phyloP scores from a whole-genome alignment of 2,113 vertebrate genomes.

The Cyanoliseus patagonus region DNA sequence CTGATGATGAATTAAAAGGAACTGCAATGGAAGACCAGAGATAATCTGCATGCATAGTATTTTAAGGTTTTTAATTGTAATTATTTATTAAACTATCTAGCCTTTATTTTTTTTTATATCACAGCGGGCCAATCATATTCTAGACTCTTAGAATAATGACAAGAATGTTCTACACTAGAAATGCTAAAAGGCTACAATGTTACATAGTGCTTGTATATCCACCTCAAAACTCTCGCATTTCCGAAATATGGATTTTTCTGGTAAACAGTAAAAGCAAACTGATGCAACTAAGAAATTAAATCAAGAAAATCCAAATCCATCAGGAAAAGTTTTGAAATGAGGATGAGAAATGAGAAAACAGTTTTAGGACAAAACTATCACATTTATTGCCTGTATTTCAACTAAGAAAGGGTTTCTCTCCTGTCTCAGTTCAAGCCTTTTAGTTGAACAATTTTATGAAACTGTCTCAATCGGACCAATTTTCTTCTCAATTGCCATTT shows the following conservation, averaged over 20 bases:
- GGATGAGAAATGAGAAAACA: background rate
- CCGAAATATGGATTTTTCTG: background rate
- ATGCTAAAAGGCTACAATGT: background rate
- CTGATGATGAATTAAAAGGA: constrained; percentile 50
- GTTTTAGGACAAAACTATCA: background rate
- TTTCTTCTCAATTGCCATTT: background rate
- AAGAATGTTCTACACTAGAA: background rate
- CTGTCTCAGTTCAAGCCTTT: background rate
- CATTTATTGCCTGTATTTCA: background rate
- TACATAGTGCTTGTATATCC: background rate
- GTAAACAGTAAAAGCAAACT: background rate
- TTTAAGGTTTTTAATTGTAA: constrained; percentile 19
- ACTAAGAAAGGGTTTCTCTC: background rate
- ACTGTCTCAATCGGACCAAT: background rate
- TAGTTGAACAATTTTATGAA: background rate
- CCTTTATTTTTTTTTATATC: background rate
- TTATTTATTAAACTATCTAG: background rate
- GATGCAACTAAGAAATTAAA: background rate
- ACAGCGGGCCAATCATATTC: background rate
- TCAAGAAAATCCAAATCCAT: background rate
- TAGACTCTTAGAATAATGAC: background rate
- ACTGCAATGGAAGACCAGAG: constrained; percentile 36
- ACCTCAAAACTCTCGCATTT: background rate
- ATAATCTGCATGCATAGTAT: background rate
- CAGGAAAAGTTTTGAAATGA: background rate